These are phyloP conservation scores for Aleiodes alternator DNA, from an alignment of 2,888 invertebrate genomes.

Conservation along the genomic window DNA sequence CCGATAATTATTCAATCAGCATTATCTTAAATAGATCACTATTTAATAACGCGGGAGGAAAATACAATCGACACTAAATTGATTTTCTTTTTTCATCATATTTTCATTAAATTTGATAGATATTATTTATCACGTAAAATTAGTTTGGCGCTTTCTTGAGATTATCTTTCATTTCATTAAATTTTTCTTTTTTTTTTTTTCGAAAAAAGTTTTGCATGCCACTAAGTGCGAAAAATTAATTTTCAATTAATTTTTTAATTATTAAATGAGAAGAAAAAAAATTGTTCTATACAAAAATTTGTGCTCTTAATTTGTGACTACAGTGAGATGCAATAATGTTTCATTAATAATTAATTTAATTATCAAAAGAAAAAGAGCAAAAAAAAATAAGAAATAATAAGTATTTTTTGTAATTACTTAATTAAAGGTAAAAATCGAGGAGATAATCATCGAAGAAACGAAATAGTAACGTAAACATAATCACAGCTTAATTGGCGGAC, in stretches of 20 bases:
- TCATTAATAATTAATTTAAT: not conserved
- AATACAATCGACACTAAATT: conserved; percentile 16
- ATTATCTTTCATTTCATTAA: conserved; percentile 26
- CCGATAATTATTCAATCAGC: not conserved
- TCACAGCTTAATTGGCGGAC: conserved; percentile 74
- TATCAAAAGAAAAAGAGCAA: not conserved
- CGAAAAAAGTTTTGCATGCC: conserved; percentile 47
- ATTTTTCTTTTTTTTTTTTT: not conserved
- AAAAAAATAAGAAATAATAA: conserved; percentile 1
- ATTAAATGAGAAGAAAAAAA: not conserved
- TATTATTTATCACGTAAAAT: conserved; percentile 54
- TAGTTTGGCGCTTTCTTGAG: conserved; percentile 55
- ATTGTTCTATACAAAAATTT: not conserved
- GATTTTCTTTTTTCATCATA: not conserved
- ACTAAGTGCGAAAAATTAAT: conserved; percentile 51
- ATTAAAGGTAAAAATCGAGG: too few relatives aligned
- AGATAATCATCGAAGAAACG: conserved; percentile 57
- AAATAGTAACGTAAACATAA: conserved; percentile 72
- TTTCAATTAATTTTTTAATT: too few relatives aligned
- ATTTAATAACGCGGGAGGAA: not conserved
- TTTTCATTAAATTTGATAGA: conserved; percentile 50
- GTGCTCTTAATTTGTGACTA: conserved; percentile 28
- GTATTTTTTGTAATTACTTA: not conserved
- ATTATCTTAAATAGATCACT: conserved; percentile 1
- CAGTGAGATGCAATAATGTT: conserved; percentile 64